These are phyloP conservation scores for Mormyrus proboscirostris DNA, from an alignment of 2,797 vertebrate species.

Conservation along the genomic window DNA sequence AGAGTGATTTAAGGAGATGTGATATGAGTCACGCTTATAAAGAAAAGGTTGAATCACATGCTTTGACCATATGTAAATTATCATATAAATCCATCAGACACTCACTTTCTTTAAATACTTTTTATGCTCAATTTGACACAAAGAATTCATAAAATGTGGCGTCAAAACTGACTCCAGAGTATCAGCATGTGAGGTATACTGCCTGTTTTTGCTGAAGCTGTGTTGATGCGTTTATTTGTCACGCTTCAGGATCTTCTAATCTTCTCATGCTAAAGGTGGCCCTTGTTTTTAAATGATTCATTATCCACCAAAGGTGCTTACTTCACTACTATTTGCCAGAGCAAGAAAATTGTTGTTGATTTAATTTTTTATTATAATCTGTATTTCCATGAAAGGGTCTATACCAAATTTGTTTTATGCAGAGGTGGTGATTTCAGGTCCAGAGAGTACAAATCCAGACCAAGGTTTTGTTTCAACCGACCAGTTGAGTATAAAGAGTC, in stretches of 20 bases:
- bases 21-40: not conserved
- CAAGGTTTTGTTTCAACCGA: too few species aligned
- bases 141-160: not conserved
- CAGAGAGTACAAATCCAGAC: too few species aligned
- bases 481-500: too few species aligned
- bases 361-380: not conserved
- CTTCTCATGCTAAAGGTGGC: not conserved
- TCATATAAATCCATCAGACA: not conserved
- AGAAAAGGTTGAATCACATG: not conserved
- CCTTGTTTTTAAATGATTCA: not conserved
- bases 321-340: not conserved
- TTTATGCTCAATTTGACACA: not conserved
- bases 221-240: not conserved
- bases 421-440: too few species aligned
- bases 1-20: not conserved
- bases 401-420: not conserved
- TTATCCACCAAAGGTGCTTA: not conserved
- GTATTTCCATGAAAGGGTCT: not conserved
- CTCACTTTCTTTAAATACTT: not conserved
- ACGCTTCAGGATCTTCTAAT: not conserved
- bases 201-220: not conserved
- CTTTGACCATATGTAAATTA: not conserved
- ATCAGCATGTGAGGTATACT: not conserved
- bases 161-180: not conserved
- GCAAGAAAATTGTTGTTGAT: not conserved